Conservation (phyloP, 2,113 vertebrate genomes). For the Thryonomys swinderianus region DNA sequence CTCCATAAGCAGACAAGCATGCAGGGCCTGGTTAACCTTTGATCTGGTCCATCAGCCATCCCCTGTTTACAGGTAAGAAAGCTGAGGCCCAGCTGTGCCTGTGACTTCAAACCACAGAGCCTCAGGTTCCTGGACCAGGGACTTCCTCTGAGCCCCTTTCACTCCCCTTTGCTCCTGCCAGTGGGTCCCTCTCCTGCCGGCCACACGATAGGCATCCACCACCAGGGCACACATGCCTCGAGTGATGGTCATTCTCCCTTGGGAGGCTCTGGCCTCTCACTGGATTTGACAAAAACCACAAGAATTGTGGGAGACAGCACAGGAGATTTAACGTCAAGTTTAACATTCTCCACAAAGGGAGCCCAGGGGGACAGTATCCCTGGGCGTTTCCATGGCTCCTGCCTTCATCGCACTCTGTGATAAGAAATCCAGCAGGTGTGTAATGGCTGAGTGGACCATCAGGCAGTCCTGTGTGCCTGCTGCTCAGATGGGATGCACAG, state of each 20-base stretch:
- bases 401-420: background rate
- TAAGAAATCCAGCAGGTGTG: background rate
- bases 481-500: background rate
- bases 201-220: background rate
- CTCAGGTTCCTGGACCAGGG: background rate
- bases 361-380: background rate
- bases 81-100: background rate
- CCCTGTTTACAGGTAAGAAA: background rate
- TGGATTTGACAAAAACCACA: background rate
- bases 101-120: background rate
- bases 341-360: background rate
- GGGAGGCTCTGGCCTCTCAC: background rate
- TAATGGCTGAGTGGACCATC: fast-evolving
- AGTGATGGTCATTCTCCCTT: no score
- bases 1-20: background rate
- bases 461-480: background rate
- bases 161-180: background rate
- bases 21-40: background rate
- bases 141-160: background rate
- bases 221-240: background rate
- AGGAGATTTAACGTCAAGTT: background rate
- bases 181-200: background rate
- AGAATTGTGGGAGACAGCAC: background rate
- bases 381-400: fast-evolving
- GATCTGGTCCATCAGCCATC: background rate